These are phyloP conservation scores for Ciona savignyi DNA, from an alignment of 23 tunicate species.

Conservation along the genomic window DNA sequence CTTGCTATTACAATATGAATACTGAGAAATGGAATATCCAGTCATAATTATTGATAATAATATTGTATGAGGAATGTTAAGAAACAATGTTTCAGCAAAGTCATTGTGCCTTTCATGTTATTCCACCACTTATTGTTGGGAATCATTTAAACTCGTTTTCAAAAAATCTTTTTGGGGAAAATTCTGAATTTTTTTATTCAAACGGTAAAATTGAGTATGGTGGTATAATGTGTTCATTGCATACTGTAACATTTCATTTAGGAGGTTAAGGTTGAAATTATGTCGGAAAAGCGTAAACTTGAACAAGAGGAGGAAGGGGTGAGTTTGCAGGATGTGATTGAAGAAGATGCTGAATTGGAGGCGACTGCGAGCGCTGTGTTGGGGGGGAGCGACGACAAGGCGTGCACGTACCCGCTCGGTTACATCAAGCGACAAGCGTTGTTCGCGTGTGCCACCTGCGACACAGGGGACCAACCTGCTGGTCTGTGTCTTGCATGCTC, in stretches of 20 bases:
- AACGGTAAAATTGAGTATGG: no score
- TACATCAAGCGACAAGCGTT: conserved; percentile 90
- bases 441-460: conserved; percentile 81
- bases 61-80: no score
- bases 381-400: conserved; percentile 79
- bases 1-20: no score
- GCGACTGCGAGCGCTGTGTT: conserved; percentile 89
- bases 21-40: no score
- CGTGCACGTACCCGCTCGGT: conserved; percentile 73
- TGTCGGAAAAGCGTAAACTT: conserved; percentile 61
- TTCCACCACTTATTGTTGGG: no score
- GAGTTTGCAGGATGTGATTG: conserved; percentile 63
- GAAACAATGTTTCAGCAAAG: no score
- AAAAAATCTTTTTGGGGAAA: not conserved
- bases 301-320: conserved; percentile 49
- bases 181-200: not conserved
- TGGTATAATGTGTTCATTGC: no score
- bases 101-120: no score
- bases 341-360: conserved; percentile 60
- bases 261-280: conserved; percentile 1
- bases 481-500: conserved; percentile 95
- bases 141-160: no score
- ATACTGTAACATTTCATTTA: no score
- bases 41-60: no score
- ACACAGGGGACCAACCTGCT: conserved; percentile 35